A percentile compares a stretch with the other conserved stretches of the same genome.
Evolutionary conservation across 1,140 invertebrate genomes (phyloP).

Genomic region (silkworm (Bombyx mori)): DNA sequence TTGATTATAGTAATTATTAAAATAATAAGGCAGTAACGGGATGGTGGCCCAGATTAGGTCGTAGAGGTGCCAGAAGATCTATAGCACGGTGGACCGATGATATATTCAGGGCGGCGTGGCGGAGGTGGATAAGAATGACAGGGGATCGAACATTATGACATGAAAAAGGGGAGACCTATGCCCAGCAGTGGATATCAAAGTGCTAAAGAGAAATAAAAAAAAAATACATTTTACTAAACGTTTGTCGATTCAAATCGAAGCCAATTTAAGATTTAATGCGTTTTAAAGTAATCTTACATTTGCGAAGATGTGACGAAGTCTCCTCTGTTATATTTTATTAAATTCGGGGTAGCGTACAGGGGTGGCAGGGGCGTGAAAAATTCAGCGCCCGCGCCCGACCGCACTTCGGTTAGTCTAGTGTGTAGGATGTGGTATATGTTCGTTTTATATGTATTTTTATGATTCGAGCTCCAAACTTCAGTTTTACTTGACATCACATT

Average conservation of each 20-base stretch:
- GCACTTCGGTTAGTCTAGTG: conserved; percentile 23
- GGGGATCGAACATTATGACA: too few species aligned
- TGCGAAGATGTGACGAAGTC: conserved; percentile 50
- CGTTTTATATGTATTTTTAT: conserved; percentile 21
- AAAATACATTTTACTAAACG: not conserved
- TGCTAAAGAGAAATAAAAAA: not conserved
- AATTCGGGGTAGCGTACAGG: conserved; percentile 27
- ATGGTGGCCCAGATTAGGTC: too few species aligned
- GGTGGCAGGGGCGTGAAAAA: conserved; percentile 43
- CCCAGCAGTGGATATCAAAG: too few species aligned
- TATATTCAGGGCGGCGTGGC: too few species aligned
- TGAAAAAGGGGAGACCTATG: too few species aligned
- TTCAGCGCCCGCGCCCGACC: conserved; percentile 35
- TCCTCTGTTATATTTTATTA: conserved; percentile 60
- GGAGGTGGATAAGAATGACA: not conserved
- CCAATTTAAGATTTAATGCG: conserved; percentile 1
- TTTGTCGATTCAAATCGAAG: not conserved
- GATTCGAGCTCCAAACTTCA: not conserved
- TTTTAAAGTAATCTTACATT: conserved; percentile 28
- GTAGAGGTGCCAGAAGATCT: too few species aligned
- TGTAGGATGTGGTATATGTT: conserved; percentile 30
- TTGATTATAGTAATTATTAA: too few species aligned
- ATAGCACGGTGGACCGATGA: too few species aligned
- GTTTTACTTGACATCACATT: too few species aligned
- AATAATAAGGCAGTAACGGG: too few species aligned